Conservation (phyloP, 2,797 vertebrate species). For the Monodelphis domestica region DNA sequence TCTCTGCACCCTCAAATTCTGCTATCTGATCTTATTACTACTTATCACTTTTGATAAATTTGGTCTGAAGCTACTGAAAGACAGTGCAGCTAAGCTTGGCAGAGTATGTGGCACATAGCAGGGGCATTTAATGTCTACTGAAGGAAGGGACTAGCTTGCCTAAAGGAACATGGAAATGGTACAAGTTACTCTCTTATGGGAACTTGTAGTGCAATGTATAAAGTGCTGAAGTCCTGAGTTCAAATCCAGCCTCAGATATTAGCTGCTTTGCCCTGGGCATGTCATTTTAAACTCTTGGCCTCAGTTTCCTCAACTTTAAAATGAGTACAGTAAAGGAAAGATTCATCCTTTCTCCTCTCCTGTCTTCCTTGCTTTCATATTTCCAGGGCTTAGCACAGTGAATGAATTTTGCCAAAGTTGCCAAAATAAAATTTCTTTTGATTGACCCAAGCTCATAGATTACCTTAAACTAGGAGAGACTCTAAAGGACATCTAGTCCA, state of each 20-base stretch:
- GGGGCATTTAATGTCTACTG: neutral
- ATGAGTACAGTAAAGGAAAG: neutral
- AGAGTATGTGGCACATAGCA: neutral
- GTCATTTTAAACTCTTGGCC: neutral
- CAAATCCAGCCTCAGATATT: neutral
- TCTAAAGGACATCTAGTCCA: too few species aligned
- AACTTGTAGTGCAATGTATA: neutral
- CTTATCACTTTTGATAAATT: neutral
- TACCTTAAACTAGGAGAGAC: neutral
- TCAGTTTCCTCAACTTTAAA: neutral
- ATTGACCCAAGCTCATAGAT: neutral
- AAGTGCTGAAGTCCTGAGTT: neutral
- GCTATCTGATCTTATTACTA: neutral
- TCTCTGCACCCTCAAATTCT: too few species aligned
- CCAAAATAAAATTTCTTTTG: neutral
- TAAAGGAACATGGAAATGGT: neutral
- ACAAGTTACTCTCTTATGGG: neutral
- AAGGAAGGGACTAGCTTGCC: neutral
- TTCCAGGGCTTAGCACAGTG: neutral
- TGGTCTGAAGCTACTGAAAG: neutral
- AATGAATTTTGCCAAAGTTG: neutral
- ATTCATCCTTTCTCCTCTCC: neutral
- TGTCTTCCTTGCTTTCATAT: neutral
- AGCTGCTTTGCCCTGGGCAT: neutral
- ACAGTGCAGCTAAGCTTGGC: neutral